These are phyloP conservation scores for Procavia capensis DNA, from an alignment of 2,113 vertebrate genomes.

Conservation along the genomic window DNA sequence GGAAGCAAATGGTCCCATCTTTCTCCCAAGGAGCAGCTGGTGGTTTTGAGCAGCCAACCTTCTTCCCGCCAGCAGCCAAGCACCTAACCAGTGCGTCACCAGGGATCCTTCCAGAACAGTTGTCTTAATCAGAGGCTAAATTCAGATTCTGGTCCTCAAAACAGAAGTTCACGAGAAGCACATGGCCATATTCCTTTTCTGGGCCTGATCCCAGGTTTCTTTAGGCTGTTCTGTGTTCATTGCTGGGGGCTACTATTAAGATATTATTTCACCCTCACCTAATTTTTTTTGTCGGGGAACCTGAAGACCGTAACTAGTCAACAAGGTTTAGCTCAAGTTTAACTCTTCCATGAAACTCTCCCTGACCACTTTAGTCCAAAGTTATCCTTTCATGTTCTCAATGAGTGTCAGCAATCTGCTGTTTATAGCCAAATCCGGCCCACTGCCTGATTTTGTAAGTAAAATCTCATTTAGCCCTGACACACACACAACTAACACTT, in stretches of 20 bases:
- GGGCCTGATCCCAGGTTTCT: not conserved
- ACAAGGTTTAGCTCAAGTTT: not conserved
- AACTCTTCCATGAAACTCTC: not conserved
- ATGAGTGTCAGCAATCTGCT: not conserved
- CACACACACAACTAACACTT: too few species aligned
- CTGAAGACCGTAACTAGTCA: not conserved
- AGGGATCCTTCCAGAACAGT: not conserved
- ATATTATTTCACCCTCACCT: not conserved
- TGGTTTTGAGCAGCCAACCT: too few species aligned
- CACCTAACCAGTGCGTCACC: too few species aligned
- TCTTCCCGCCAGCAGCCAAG: too few species aligned
- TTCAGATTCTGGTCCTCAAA: not conserved
- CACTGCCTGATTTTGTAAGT: not conserved
- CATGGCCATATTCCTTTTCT: not conserved
- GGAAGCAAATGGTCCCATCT: too few species aligned
- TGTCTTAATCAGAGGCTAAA: not conserved
- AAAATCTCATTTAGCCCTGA: not conserved
- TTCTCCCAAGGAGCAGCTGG: too few species aligned
- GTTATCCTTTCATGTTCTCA: not conserved
- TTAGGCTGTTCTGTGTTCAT: not conserved
- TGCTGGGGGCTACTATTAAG: not conserved
- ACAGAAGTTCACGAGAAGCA: not conserved
- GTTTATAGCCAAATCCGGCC: not conserved
- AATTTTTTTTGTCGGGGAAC: not conserved
- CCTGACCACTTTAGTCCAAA: not conserved